Conservation (phyloP, 1,140 invertebrate genomes). For the Bombus vancouverensis region DNA sequence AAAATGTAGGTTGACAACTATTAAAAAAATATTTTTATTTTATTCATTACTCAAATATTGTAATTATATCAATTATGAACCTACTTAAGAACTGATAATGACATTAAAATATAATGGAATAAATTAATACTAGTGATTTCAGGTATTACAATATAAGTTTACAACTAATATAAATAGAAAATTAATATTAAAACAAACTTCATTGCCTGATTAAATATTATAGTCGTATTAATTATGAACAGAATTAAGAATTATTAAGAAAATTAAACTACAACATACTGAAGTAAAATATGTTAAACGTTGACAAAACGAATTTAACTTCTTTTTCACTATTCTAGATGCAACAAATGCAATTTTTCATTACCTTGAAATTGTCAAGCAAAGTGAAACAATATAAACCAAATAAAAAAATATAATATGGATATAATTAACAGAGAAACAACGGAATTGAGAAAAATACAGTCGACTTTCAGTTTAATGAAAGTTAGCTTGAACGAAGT, state of each 20-base stretch:
- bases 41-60: too few relatives aligned
- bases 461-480: neutral
- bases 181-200: neutral
- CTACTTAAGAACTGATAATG: neutral
- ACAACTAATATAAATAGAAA: neutral
- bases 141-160: neutral
- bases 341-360: neutral
- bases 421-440: neutral
- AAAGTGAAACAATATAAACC: neutral
- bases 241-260: neutral
- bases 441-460: neutral
- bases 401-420: neutral
- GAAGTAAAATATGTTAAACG: neutral
- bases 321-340: neutral
- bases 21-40: too few relatives aligned
- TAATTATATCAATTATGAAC: neutral
- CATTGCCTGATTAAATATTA: neutral
- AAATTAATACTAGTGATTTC: neutral
- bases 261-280: too few relatives aligned
- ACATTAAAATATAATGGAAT: neutral
- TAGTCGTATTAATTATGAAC: neutral
- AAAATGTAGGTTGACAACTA: too few relatives aligned
- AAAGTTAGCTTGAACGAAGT: neutral
- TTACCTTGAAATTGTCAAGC: neutral
- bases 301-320: neutral